Percentiles rank a stretch among this genome's conserved stretches.
Evolutionary conservation across 2,797 vertebrate genomes (phyloP).

Genomic region (Eutrigla gurnardus): DNA sequence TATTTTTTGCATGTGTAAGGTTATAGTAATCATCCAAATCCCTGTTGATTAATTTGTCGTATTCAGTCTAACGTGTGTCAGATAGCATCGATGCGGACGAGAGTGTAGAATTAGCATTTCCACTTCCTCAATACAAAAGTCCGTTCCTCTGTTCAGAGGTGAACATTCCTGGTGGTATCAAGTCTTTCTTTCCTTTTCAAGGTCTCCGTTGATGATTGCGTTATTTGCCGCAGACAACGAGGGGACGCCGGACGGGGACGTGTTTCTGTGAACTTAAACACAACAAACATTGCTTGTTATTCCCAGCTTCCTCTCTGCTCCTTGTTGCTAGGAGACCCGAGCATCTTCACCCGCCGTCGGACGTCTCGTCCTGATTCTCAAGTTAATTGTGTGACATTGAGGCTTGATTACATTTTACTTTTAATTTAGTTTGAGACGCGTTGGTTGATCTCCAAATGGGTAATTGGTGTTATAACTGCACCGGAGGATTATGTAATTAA

Average conservation of each 20-base stretch:
- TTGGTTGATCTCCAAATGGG: slow-evolving; percentile 7
- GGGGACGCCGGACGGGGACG: no score
- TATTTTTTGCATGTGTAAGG: no score
- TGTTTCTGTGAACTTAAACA: neutral
- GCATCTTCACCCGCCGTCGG: neutral
- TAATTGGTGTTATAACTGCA: neutral
- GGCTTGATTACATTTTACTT: slow-evolving; percentile 8
- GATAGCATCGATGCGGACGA: no score
- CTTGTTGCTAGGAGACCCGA: neutral
- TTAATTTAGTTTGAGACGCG: slow-evolving; percentile 8
- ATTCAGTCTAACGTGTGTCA: no score
- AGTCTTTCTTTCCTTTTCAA: neutral
- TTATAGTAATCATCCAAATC: no score
- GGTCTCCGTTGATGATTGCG: neutral
- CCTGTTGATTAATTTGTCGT: no score
- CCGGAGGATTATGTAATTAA: slow-evolving; percentile 14
- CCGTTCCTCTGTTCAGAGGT: neutral
- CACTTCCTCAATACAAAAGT: no score
- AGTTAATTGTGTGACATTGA: neutral
- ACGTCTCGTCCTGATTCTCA: neutral
- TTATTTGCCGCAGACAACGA: neutral
- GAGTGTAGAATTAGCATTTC: no score
- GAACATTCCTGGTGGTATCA: neutral
- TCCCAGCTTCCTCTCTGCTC: neutral
- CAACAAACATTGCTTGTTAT: neutral